Conservation (phyloP, 2,113 vertebrate genomes). For the Myanophis thanlyinensis region DNA sequence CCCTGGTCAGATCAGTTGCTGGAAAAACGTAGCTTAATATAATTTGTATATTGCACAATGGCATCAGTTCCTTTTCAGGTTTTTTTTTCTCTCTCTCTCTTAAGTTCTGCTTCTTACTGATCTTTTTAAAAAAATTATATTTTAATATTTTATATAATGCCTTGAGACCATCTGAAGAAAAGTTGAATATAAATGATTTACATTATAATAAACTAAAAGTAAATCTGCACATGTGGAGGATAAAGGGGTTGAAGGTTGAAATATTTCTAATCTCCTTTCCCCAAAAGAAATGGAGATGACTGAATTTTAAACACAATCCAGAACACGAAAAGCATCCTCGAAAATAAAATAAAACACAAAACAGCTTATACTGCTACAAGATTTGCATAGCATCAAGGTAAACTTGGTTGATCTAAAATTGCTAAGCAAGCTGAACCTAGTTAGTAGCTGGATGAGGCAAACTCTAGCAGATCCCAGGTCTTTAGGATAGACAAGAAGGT, state of each 20-base stretch:
- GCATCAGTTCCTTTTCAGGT: not conserved
- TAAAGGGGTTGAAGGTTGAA: not conserved
- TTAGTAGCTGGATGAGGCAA: not conserved
- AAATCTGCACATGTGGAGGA: not conserved
- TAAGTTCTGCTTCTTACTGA: not conserved
- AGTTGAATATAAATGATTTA: not conserved
- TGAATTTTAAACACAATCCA: not conserved
- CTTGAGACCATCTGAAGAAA: not conserved
- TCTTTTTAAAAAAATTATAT: not conserved
- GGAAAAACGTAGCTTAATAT: not conserved
- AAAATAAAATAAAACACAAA: not conserved
- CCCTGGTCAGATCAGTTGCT: not conserved
- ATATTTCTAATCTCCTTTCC: not conserved
- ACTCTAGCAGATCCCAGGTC: not conserved
- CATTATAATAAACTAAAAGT: not conserved
- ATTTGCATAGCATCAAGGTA: not conserved
- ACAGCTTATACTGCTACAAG: not conserved
- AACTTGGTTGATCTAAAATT: not conserved
- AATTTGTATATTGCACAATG: not conserved
- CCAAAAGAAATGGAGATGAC: not conserved
- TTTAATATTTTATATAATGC: not conserved
- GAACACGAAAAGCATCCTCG: not conserved
- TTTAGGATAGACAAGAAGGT: not conserved
- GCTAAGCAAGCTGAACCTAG: not conserved
- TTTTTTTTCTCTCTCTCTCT: not conserved